Percentiles rank a stretch among this genome's conserved stretches.
These are phyloP conservation scores for Standfussiana lucernea DNA, from an alignment of 2,888 invertebrate genomes.

Conservation along the genomic window DNA sequence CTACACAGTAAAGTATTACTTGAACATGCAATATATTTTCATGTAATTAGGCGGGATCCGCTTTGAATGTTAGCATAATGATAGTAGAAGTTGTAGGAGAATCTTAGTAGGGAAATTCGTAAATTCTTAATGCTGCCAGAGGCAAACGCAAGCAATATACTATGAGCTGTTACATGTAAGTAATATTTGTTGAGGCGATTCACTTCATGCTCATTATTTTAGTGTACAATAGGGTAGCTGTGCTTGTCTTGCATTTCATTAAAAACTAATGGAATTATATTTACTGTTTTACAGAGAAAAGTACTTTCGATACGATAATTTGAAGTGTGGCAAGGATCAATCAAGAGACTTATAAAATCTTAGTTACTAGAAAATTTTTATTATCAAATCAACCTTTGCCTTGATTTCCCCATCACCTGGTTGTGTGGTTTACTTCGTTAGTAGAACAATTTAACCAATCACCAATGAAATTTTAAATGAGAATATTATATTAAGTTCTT, in stretches of 20 bases:
- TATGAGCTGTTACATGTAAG: constrained; percentile 65
- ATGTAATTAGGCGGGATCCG: constrained; percentile 80
- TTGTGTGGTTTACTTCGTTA: constrained; percentile 58
- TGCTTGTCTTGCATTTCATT: constrained; percentile 46
- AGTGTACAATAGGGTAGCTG: constrained; percentile 52
- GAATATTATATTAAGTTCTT: constrained; percentile 53
- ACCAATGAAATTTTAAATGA: constrained; percentile 58
- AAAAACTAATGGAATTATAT: constrained; percentile 8
- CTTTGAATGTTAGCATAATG: constrained; percentile 85
- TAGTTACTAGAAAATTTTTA: constrained; percentile 47
- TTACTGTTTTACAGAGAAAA: constrained; percentile 35
- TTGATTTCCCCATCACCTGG: constrained; percentile 31
- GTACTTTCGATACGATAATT: constrained; percentile 31
- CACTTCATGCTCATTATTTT: constrained; percentile 51
- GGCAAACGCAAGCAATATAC: constrained; percentile 67
- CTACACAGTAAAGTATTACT: constrained; percentile 70
- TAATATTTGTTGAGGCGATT: constrained; percentile 54
- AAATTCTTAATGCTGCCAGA: constrained; percentile 73
- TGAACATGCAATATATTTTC: constrained; percentile 85
- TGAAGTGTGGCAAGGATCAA: constrained; percentile 24
- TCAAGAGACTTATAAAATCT: constrained; percentile 44
- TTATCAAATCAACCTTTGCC: constrained; percentile 42
- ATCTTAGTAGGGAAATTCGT: constrained; percentile 77
- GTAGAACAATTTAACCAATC: constrained; percentile 55
- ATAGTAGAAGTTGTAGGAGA: constrained; percentile 76